Evolutionary conservation across 2,888 invertebrate species (phyloP), one percentile per base, ranked within the genome.

Genomic region (Brachypterus glaber): DNA sequence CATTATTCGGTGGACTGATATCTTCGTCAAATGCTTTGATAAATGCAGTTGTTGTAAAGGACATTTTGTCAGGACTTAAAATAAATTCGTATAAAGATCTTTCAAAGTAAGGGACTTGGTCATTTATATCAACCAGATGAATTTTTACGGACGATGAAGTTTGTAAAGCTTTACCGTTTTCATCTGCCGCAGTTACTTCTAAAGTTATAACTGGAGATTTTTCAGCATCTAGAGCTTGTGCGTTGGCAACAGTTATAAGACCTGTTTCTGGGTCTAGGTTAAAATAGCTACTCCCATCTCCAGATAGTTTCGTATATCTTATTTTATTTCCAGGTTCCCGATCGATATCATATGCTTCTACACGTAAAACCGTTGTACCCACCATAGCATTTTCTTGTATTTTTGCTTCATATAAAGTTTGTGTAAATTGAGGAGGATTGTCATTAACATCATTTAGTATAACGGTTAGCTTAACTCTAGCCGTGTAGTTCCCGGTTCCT

Each of bases 371-470:
- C 4, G 55, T 55, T 2, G 61, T 57, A 41, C 62, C 58, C 11
- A 76, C 77, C 14, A 81, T 79, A 26, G 83, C 78, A 59, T 88
- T 85, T 64, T 95, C 95, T 1, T 81, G 76, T 15, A 93, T 64
- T 35, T 79, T 79, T 0, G 79, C 82, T 17, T 76, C 72, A 60
- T 92, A 95, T 1, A 75, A 71, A 25, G 76, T 66, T 49, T 80
- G 75, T 9, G 76, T 68, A 58, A 93, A 93, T 41, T 77, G 68
- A 1, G 93, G 93, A 17, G 82, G 72, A 62, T 91, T 90, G 60
- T 95, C 93, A 57, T 95, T 93, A 5, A 82, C 71, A 57, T 95
- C 92, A 45, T 82, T 78, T 16, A 95, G 66, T 53, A 83, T 79
- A 8, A 91, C 83, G 1, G 80, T 81, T 1, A 90, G 79, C 44